Base-by-base conservation (phyloP, 2,113 vertebrate species). In the Pseudorectes ferrugineus region DNA sequence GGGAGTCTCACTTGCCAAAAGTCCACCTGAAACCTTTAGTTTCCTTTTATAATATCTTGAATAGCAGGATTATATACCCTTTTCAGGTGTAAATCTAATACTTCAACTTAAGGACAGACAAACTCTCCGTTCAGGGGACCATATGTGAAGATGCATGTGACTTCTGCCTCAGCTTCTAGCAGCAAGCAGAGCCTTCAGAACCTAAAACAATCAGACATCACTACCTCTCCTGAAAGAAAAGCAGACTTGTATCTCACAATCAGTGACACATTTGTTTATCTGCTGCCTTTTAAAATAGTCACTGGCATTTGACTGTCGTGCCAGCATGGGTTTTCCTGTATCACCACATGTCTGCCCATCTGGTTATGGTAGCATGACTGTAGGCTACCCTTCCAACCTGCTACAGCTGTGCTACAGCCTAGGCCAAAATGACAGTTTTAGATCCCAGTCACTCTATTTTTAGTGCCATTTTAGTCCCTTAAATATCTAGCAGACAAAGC, bases 291-390 rank as follows among this genome's bases (percentile, higher is more conserved):
- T 70, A 29, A 10, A 55, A 35, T 2, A 24, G 12, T 35, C n/a
- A 7, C 10, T 76, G 43, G 4, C 29, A 59, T 59, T 76, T 73
- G 40, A 33, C 18, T 65, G 23, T 36, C 0, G 0, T 42, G 33
- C 33, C n/a, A 81, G 45, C 7, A 9, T 4, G 24, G 45, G 22
- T 13, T 87, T 59, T 59, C 14, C 63, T 26, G 6, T 8, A 20
- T 14, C 17, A 45, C 38, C 38, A 67, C 1, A 2, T 21, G 33
- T 79, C 52, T 29, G 17, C 31, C 54, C 26, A 8, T 58, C 20
- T 77, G 45, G 40, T n/a, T 51, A 23, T 10, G 14, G 58, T 14
- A 24, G 18, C 25, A 48, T 0, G 6, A n/a, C 26, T 89, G 29
- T 38, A 42, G 33, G 24, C 35, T 31, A 12, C 40, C 21, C 21